Evolutionary conservation across 2,797 vertebrate genomes (phyloP).

Genomic region (Neoniphon sammara): DNA sequence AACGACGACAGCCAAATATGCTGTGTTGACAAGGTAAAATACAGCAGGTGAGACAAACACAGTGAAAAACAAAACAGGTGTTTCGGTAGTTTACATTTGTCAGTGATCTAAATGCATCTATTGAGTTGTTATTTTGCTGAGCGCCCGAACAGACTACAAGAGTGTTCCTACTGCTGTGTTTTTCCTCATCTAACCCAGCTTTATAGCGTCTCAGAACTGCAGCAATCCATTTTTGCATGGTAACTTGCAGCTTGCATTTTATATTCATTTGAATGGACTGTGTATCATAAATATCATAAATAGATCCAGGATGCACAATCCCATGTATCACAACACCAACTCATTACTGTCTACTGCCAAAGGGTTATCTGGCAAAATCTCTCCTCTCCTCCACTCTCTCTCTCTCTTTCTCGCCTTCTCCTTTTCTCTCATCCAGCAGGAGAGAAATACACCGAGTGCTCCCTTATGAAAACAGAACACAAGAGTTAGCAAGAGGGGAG

Average conservation of each 20-base stretch:
- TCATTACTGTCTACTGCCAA: slow-evolving; percentile 18
- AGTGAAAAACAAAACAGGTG: background rate
- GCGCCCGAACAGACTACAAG: too few species aligned
- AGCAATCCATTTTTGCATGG: slow-evolving; percentile 14
- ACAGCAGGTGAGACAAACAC: background rate
- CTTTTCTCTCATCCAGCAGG: background rate
- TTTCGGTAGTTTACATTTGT: background rate
- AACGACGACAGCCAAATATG: background rate
- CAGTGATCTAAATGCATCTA: background rate
- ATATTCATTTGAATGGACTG: background rate
- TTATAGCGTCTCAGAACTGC: background rate
- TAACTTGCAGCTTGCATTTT: slow-evolving; percentile 4
- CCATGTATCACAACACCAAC: slow-evolving; percentile 23
- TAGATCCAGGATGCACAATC: slow-evolving; percentile 10
- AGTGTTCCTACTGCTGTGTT: background rate
- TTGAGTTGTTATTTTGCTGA: background rate
- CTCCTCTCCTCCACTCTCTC: background rate
- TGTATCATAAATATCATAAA: slow-evolving; percentile 14
- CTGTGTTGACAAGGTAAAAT: background rate
- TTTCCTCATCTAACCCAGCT: background rate
- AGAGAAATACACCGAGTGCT: slow-evolving; percentile 18
- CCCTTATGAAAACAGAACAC: slow-evolving; percentile 21
- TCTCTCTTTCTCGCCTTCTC: background rate
- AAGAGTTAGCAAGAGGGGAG: background rate
- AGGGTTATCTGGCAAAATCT: slow-evolving; percentile 25